Percentiles rank a stretch among this genome's conserved stretches.
Conservation (phyloP, 2,113 vertebrate species). For the Carlito syrichta region DNA sequence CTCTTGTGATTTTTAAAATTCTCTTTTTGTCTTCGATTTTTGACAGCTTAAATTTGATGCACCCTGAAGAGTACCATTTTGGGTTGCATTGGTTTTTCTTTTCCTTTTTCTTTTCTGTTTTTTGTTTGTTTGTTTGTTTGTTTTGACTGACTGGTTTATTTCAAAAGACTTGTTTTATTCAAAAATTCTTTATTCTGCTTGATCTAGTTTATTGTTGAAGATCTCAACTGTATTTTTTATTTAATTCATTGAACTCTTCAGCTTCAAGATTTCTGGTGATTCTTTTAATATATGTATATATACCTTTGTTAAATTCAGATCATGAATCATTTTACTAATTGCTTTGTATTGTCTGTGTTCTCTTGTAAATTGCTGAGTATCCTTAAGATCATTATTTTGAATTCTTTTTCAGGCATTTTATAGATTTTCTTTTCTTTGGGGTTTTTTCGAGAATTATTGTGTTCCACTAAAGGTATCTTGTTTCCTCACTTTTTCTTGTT, state of each 20-base stretch:
- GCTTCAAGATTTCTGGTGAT: not conserved
- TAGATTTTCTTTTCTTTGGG: not conserved
- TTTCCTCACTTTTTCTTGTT: not conserved
- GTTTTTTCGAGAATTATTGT: not conserved
- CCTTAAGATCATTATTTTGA: not conserved
- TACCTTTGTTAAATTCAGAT: not conserved
- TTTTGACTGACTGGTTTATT: not conserved
- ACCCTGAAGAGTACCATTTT: too few species aligned
- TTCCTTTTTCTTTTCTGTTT: too few species aligned
- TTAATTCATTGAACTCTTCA: not conserved
- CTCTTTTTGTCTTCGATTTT: not conserved
- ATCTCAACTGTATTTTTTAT: not conserved
- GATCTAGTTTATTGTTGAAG: not conserved
- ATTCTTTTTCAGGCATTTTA: not conserved
- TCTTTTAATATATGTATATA: not conserved
- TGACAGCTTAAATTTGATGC: not conserved
- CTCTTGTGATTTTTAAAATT: not conserved
- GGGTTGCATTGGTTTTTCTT: too few species aligned
- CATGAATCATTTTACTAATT: too few species aligned
- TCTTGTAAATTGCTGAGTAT: not conserved
- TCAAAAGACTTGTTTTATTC: not conserved
- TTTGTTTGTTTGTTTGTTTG: rapidly evolving
- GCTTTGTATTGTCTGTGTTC: not conserved
- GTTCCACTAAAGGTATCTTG: not conserved
- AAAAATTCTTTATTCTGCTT: not conserved